phyloP scores from a whole-genome alignment of 2,888 invertebrate genomes.

The Macrosiphum euphorbiae region DNA sequence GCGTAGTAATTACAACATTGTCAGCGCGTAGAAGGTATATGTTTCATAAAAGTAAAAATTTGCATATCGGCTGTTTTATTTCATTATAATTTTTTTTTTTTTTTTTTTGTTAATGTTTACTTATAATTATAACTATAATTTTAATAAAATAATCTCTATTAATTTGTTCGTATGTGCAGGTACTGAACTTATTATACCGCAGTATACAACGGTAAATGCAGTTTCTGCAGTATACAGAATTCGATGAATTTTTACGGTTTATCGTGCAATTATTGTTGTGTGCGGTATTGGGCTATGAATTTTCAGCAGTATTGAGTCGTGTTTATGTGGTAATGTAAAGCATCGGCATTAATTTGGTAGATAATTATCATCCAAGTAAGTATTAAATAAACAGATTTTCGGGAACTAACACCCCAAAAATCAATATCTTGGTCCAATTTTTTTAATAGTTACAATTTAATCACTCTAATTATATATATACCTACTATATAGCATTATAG shows the following conservation, averaged over 20 bases:
- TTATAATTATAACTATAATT: background rate
- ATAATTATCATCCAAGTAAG: background rate
- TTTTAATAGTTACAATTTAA: background rate
- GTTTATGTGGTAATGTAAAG: background rate
- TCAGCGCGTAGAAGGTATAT: background rate
- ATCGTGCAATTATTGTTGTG: no score
- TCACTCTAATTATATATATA: background rate
- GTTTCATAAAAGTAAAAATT: no score
- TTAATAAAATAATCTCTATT: background rate
- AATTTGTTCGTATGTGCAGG: background rate
- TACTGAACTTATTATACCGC: background rate
- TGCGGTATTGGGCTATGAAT: no score
- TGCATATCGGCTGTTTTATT: no score
- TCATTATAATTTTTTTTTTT: no score
- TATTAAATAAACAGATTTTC: background rate
- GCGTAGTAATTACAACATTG: no score
- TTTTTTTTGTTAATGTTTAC: no score
- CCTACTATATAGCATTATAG: no score
- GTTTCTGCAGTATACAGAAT: no score
- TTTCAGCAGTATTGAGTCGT: background rate
- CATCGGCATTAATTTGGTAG: background rate
- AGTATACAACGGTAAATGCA: background rate
- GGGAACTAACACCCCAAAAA: background rate
- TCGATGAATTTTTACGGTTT: background rate
- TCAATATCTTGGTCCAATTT: background rate